phyloP scores from a whole-genome alignment of 2,113 vertebrate species.

The Hippocampus guttulatus region DNA sequence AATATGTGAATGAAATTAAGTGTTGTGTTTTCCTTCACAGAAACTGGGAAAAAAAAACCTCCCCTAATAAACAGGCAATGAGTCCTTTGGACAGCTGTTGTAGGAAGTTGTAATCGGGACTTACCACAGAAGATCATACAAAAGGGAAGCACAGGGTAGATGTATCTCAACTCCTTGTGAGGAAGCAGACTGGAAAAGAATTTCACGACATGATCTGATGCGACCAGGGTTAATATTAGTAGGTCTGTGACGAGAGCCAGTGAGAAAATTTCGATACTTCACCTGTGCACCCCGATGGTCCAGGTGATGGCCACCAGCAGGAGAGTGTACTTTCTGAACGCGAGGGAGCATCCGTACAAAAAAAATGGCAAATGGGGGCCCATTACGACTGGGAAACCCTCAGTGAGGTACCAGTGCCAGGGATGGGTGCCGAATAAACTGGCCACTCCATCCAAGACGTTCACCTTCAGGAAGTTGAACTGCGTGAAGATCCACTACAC shows the following conservation, averaged over 20 bases:
- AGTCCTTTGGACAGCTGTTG: too few species aligned
- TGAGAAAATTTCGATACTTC: slow-evolving; percentile 11
- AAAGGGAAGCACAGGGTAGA: slow-evolving; percentile 89
- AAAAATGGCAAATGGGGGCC: slow-evolving; percentile 89
- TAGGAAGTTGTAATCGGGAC: slow-evolving; percentile 27
- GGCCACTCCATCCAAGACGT: slow-evolving; percentile 82
- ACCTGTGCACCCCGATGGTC: slow-evolving; percentile 89
- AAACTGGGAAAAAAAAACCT: too few species aligned
- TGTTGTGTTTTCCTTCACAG: too few species aligned
- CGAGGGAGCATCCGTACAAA: slow-evolving; percentile 80
- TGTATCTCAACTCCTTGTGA: slow-evolving; percentile 97
- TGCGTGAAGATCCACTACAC: slow-evolving; percentile 89
- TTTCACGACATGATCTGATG: neutral
- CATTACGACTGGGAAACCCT: slow-evolving; percentile 82
- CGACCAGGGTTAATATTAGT: neutral
- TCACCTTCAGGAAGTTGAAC: slow-evolving; percentile 91
- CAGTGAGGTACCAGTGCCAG: slow-evolving; percentile 96
- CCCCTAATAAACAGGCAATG: too few species aligned
- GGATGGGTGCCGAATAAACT: slow-evolving; percentile 90
- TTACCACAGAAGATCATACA: slow-evolving; percentile 96
- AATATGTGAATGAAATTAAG: too few species aligned
- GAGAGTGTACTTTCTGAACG: slow-evolving; percentile 71
- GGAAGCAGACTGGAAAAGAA: slow-evolving; percentile 76
- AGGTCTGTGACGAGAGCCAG: neutral
- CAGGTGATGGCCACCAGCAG: slow-evolving; percentile 77